Evolutionary conservation across 2,888 invertebrate species (phyloP).

Genomic region (Heliconius charithonia): DNA sequence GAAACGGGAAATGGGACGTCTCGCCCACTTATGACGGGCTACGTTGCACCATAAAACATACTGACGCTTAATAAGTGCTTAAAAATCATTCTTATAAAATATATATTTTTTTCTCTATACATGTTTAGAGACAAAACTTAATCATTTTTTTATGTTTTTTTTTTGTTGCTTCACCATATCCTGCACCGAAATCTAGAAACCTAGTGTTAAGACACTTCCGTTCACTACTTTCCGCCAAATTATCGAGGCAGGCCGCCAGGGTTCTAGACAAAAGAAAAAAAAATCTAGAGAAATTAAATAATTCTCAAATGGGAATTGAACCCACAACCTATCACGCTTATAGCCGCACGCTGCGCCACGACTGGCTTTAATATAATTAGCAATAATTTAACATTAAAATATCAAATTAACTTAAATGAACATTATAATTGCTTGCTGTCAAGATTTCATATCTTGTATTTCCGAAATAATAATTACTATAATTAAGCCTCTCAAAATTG

Average conservation of each 20-base stretch:
- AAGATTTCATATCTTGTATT: slow-evolving; percentile 13
- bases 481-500: not conserved
- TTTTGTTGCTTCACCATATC: not conserved
- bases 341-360: too few relatives aligned
- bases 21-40: slow-evolving; percentile 64
- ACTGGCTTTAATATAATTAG: too few relatives aligned
- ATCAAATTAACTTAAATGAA: not conserved
- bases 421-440: slow-evolving; percentile 5
- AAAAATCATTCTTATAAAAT: not conserved
- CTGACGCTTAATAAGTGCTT: slow-evolving; percentile 39
- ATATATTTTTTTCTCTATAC: not conserved
- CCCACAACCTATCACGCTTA: too few relatives aligned
- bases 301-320: too few relatives aligned
- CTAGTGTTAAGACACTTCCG: too few relatives aligned
- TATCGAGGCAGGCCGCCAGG: too few relatives aligned
- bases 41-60: slow-evolving; percentile 45
- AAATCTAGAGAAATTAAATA: too few relatives aligned
- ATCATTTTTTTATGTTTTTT: not conserved
- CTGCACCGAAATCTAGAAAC: too few relatives aligned
- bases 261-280: too few relatives aligned
- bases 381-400: not conserved
- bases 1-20: slow-evolving; percentile 69
- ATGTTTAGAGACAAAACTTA: not conserved
- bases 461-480: slow-evolving; percentile 8
- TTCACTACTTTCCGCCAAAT: too few relatives aligned